Conservation (phyloP, 2,888 invertebrate species). For the Polydesmus complanatus region DNA sequence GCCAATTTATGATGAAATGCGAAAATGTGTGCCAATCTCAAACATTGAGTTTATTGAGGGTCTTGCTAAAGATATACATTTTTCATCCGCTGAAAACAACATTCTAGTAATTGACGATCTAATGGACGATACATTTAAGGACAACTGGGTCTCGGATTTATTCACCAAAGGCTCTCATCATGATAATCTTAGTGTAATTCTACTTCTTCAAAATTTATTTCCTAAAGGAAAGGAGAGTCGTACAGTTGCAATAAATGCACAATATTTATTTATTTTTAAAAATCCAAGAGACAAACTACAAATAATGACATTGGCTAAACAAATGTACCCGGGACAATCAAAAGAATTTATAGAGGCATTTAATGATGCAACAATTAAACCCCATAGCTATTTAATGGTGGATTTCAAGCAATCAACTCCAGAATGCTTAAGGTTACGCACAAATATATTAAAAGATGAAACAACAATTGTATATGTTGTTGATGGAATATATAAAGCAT, state of each 20-base stretch:
- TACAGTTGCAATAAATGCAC: conserved; percentile 10
- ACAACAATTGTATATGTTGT: background rate
- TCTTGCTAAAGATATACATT: background rate
- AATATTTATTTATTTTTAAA: conserved; percentile 12
- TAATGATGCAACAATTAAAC: conserved; percentile 10
- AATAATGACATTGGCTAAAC: conserved; percentile 1
- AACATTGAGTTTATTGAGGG: background rate
- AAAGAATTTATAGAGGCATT: conserved; percentile 5
- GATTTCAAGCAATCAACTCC: conserved; percentile 7
- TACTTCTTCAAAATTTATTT: conserved; percentile 15
- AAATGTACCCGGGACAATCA: conserved; percentile 5
- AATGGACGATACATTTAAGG: background rate
- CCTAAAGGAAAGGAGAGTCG: conserved; percentile 12
- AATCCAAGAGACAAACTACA: conserved; percentile 1
- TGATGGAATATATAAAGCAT: too few species aligned
- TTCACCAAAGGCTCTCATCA: conserved; percentile 17
- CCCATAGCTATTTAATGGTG: conserved; percentile 13
- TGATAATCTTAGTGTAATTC: conserved; percentile 13
- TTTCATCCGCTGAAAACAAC: background rate
- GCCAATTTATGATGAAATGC: background rate
- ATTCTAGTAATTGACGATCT: background rate
- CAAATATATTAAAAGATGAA: background rate
- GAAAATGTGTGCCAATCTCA: background rate
- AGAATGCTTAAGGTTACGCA: background rate
- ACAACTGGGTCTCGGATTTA: background rate